These are phyloP conservation scores for Poecilia velifera DNA, from an alignment of 2,797 vertebrate genomes.

Conservation along the genomic window DNA sequence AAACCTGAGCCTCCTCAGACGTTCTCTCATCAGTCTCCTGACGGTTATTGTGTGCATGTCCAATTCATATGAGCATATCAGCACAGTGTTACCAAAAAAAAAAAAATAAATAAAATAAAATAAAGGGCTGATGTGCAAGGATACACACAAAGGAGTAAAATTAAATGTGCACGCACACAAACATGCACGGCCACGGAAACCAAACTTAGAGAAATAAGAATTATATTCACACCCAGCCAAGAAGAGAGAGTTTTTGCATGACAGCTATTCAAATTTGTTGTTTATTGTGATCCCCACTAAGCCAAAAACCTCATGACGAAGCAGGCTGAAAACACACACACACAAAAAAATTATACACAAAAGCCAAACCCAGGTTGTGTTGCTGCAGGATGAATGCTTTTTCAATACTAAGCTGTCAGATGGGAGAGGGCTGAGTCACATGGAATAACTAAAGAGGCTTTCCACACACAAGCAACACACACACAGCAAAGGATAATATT, in stretches of 20 bases:
- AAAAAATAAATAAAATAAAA: neutral
- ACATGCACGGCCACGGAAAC: slow-evolving; percentile 8
- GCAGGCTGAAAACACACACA: slow-evolving; percentile 60
- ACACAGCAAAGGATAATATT: slow-evolving; percentile 11
- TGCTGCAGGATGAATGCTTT: slow-evolving; percentile 61
- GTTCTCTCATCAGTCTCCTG: slow-evolving; percentile 43
- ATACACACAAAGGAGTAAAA: slow-evolving; percentile 37
- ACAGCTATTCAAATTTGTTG: slow-evolving; percentile 63
- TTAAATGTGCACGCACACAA: neutral
- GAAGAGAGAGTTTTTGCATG: slow-evolving; percentile 46
- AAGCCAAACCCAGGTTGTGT: slow-evolving; percentile 55
- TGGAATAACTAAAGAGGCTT: slow-evolving; percentile 61
- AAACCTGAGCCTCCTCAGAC: slow-evolving; percentile 43
- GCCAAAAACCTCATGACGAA: slow-evolving; percentile 65
- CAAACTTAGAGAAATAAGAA: slow-evolving; percentile 38
- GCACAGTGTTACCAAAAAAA: slow-evolving; percentile 8
- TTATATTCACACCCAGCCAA: slow-evolving; percentile 15
- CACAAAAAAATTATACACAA: slow-evolving; percentile 10
- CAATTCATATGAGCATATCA: neutral
- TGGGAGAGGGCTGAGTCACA: slow-evolving; percentile 55
- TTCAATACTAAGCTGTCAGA: slow-evolving; percentile 68
- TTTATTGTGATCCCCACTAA: slow-evolving; percentile 64
- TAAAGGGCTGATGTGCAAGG: neutral
- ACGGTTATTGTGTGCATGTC: slow-evolving; percentile 52
- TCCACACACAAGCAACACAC: slow-evolving; percentile 15